Conservation (phyloP, 2,113 vertebrate genomes). For the Etheostoma spectabile region DNA sequence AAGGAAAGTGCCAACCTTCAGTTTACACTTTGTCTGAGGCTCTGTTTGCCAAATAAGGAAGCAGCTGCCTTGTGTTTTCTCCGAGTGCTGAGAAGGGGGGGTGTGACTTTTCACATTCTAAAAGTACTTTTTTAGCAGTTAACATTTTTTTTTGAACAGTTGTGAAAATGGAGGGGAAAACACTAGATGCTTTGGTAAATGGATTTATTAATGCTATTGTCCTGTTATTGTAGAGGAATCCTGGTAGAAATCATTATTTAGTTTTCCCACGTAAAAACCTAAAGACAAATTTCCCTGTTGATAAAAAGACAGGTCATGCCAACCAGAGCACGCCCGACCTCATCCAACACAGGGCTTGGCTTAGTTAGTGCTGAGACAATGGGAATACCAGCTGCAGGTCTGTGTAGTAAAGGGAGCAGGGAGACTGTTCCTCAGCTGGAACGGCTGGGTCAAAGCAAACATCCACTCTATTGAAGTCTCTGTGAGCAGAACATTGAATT, state of each 20-base stretch:
- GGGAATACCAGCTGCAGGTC: conserved; percentile 41
- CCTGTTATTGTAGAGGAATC: conserved; percentile 26
- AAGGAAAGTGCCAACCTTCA: conserved; percentile 76
- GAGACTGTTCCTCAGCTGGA: conserved; percentile 26
- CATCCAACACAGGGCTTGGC: not conserved
- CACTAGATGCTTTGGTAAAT: conserved; percentile 7
- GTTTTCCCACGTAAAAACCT: conserved; percentile 51
- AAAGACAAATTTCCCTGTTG: conserved; percentile 24
- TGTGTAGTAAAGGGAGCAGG: not conserved
- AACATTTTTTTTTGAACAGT: conserved; percentile 14
- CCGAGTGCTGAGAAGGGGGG: conserved; percentile 31
- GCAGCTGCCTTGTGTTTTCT: conserved; percentile 74
- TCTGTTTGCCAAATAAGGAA: conserved; percentile 82
- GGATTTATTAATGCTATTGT: conserved; percentile 43
- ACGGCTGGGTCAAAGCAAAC: conserved; percentile 42
- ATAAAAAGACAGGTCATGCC: conserved; percentile 34
- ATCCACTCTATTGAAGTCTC: conserved; percentile 16
- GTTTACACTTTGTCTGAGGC: conserved; percentile 67
- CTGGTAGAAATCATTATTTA: conserved; percentile 11
- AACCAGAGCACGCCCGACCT: conserved; percentile 7
- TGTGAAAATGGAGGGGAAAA: conserved; percentile 28
- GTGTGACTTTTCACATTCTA: conserved; percentile 41
- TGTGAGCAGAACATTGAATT: not conserved
- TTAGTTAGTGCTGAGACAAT: conserved; percentile 16
- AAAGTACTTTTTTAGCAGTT: conserved; percentile 29